Base-by-base conservation (phyloP, 2,113 vertebrate species). In the Eulacestoma nigropectus region DNA sequence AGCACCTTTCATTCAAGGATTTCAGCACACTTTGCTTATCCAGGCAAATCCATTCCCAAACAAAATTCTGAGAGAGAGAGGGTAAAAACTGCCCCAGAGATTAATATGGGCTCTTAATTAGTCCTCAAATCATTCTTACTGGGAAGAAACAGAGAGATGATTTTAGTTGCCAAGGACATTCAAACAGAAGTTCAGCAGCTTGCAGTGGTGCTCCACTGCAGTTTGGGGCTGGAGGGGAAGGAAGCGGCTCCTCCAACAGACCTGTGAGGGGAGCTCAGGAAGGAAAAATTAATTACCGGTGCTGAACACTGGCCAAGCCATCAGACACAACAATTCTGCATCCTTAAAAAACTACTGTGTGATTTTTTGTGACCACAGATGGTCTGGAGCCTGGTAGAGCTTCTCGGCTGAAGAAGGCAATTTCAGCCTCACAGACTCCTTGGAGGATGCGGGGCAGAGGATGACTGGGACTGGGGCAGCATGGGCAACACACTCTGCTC, bases 271-370 rank as follows among this genome's bases (percentile, higher is more conserved):
- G 73, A 69, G 63, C 74, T 91, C 92, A 76, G 81, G 87, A 95
- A 96, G 89, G 78, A 68, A 92, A 81, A 91, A 94, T 65, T 68
- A 64, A 95, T 95, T 90, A 96, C 87, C 59, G 44, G 90, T 55
- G 89, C 70, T 94, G 94, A 94, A 82, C 33, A 10, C 26, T 0
- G 1, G 95, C 91, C 95, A 96, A 94, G 78, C 62, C 87, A 75
- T 84, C 84, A 93, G 87, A 55, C 78, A 67, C 33, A 16, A 79
- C 77, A 60, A 35, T 87, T 47, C 89, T 82, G 87, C 53, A 60
- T 25, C 87, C 78, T 69, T 25, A 69, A 69, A 49, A n/a, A 37
- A 32, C 37, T 9, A 21, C 89, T 74, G 25, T 1, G 74, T 41
- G 78, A 76, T 65, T 56, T 27, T 18, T 18, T 1, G 3, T 50